Conservation (phyloP, 1,140 invertebrate species). For the Trichomalopsis sarcophagae region DNA sequence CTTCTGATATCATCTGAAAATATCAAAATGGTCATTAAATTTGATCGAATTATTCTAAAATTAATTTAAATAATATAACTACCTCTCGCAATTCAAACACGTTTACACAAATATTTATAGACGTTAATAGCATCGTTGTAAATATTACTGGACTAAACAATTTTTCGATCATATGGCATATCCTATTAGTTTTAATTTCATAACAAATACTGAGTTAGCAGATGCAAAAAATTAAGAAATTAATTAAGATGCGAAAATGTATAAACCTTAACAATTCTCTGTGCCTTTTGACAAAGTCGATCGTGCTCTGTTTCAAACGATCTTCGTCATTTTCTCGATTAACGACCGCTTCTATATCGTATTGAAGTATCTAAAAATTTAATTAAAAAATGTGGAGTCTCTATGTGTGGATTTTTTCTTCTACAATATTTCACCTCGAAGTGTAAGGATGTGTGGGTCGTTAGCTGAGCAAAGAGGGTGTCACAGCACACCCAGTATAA, state of each 20-base stretch:
- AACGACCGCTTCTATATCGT: neutral
- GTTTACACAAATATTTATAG: conserved; percentile 1
- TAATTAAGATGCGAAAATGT: neutral
- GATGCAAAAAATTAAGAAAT: neutral
- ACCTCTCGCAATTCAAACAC: neutral
- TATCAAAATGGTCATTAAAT: neutral
- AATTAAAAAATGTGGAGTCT: no score
- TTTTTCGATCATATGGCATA: neutral
- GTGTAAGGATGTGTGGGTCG: neutral
- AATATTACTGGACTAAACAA: conserved; percentile 5
- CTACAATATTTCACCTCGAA: neutral
- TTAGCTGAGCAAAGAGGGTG: neutral
- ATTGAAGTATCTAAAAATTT: conserved; percentile 2
- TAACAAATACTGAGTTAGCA: neutral
- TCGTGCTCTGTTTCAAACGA: neutral
- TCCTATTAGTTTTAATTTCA: neutral
- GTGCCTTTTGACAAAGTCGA: neutral
- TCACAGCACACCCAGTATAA: neutral
- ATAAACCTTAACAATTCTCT: neutral
- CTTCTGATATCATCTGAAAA: neutral
- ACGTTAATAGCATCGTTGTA: neutral
- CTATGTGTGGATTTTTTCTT: no score
- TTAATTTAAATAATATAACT: neutral
- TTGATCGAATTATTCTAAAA: neutral
- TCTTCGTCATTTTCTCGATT: neutral